Evolutionary conservation across 2,113 vertebrate species (phyloP), one percentile per base, ranked within the genome.

Genomic region (Condylura cristata): DNA sequence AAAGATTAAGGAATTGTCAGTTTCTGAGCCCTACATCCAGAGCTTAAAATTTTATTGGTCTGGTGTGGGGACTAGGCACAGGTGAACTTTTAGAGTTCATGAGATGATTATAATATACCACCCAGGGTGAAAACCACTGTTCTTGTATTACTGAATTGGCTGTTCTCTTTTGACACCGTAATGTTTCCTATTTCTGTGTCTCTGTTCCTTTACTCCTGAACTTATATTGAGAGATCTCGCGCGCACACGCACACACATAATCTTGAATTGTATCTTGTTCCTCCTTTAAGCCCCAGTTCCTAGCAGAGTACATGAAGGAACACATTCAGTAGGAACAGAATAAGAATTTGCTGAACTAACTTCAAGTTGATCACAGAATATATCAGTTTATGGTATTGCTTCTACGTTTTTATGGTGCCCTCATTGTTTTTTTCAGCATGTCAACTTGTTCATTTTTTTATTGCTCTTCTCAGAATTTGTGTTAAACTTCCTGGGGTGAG

Each of bases 341-440:
- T 41, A 53, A 63, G 26, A 24, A 46, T 72, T 79, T 94, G 65
- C 65, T 71, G 66, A 84, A 71, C 39, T 28, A 87, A 58, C 46
- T 82, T 92, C n/a, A 76, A 91, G 16, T 84, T 75, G 37, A 80
- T 80, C 60, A 87, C 51, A 80, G 84, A 90, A 63, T 46, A 87
- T 12, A 12, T 13, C 60, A 30, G 24, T 10, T 80, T 80, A 28
- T 70, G 13, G 78, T 61, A 68, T 56, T 16, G 0, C 48, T 80
- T 88, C 61, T 71, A 14, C n/a, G 1, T 79, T 22, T 41, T 60
- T 56, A 65, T 41, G 26, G 10, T 39, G 44, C 24, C 30, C 22
- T 89, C 32, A n/a, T 83, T 37, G 30, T 82, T 26, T 41, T 48
- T 39, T 8, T 58, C 41, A 51, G 71, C 37, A 76, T 24, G 16